phyloP scores from a whole-genome alignment of 2,888 invertebrate species.

The Boloria euphrosyne region DNA sequence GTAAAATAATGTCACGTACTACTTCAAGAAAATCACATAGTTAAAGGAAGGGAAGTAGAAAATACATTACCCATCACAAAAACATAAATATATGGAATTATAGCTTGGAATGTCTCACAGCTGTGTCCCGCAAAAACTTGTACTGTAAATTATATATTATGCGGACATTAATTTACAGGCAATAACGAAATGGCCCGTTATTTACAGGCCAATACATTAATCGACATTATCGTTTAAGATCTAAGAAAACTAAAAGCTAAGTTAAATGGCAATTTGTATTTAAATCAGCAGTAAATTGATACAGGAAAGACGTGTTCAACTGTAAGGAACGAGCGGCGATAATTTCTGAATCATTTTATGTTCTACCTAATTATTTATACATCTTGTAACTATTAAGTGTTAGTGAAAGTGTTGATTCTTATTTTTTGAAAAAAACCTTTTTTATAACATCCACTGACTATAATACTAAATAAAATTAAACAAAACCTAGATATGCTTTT shows the following conservation, averaged over 20 bases:
- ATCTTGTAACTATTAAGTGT: neutral
- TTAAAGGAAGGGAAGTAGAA: constrained; percentile 14
- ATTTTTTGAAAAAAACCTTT: no score
- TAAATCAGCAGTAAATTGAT: constrained; percentile 30
- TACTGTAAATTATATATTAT: constrained; percentile 31
- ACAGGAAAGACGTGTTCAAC: constrained; percentile 12
- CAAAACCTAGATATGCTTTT: no score
- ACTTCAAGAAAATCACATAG: neutral
- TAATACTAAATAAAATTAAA: no score
- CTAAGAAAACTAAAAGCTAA: constrained; percentile 25
- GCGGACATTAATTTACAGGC: constrained; percentile 37
- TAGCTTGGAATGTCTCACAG: constrained; percentile 25
- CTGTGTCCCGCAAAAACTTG: constrained; percentile 30
- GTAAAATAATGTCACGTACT: neutral
- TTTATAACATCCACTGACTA: no score
- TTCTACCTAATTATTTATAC: neutral
- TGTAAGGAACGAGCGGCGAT: neutral
- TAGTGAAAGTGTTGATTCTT: neutral
- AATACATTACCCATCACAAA: constrained; percentile 18
- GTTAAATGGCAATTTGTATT: constrained; percentile 32
- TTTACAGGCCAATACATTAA: constrained; percentile 19
- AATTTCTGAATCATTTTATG: constrained; percentile 1
- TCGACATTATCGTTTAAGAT: constrained; percentile 34
- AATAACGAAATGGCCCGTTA: constrained; percentile 28
- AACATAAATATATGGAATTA: constrained; percentile 26